Conservation (phyloP, 2,113 vertebrate genomes). For the Aplodontia rufa region DNA sequence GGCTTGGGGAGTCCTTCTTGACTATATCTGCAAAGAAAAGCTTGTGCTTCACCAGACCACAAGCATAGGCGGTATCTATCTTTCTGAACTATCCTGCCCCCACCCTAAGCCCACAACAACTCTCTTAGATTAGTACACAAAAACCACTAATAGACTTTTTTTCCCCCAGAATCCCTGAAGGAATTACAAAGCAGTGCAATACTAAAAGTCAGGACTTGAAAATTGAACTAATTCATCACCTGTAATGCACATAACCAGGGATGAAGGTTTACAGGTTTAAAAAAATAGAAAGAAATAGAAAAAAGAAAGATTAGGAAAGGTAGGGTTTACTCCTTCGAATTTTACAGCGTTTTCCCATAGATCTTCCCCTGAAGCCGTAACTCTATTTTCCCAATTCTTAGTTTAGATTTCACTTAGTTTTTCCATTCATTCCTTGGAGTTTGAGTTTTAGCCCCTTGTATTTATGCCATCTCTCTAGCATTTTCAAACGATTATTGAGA, state of each 20-base stretch:
- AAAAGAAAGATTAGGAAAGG: not conserved
- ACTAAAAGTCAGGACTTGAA: not conserved
- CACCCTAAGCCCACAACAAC: no score
- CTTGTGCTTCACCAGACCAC: not conserved
- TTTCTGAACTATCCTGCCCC: not conserved
- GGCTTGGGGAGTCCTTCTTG: not conserved
- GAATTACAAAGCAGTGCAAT: not conserved
- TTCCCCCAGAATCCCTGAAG: not conserved
- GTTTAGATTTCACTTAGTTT: not conserved
- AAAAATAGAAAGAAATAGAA: no score
- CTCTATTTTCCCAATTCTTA: not conserved
- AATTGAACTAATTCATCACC: not conserved
- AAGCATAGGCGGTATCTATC: not conserved
- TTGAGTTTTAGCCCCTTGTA: not conserved
- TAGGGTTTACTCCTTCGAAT: not conserved
- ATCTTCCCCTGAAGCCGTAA: not conserved
- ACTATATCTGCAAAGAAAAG: not conserved
- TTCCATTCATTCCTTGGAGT: not conserved
- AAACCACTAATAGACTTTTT: not conserved
- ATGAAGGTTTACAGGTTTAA: not conserved
- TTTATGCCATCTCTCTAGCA: not conserved
- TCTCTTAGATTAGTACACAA: not conserved
- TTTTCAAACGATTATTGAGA: not conserved
- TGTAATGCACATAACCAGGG: not conserved
- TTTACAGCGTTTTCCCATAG: not conserved